Evolutionary conservation across 92 coral and sea anemone genomes (phyloP), one percentile per base, ranked within the genome.

Genomic region (Epizoanthus ramosus): DNA sequence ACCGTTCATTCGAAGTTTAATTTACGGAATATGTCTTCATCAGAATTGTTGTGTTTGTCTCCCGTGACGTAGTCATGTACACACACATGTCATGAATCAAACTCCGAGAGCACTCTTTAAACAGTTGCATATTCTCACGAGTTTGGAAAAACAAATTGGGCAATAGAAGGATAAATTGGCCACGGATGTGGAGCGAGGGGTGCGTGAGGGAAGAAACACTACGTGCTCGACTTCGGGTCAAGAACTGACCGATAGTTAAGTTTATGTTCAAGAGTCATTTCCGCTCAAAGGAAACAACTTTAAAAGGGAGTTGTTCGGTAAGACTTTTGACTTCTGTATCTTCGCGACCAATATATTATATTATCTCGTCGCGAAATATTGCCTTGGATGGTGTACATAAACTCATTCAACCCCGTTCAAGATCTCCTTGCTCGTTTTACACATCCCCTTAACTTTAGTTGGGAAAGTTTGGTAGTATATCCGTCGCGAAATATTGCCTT

Each of bases 121-220:
- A 23, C 68, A 63, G 68, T 63, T 63, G 68, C 8, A 7, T 63
- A 10, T 63, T 63, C 68, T 63, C 68, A 23, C 35, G 68, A 23
- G 33, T 23, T 63, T 33, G 25, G 3, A 21, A 63, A 63, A 23
- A 63, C 25, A 63, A 23, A 6, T 23, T 10, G 15, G 33, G 8
- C 39, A 45, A 45, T 8, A 9, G 7, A 43, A 43, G 9, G 50
- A 35, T 35, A 2, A 43, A 43, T 7, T 43, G 50, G 8, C 50
- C 7, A 43, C 0, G 50, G 50, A 43, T 43, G 50, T 43, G 52
- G 52, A 8, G 52, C 52, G 10, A 8, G 52, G 7, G 7, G 68
- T 63, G 39, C 37, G 33, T 33, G 37, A n/a, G 16, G 66, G 31
- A 22, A n/a, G 25, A 19, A 4, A 61, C 66, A 24, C 68, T 63